Conservation (phyloP, 2,888 invertebrate species). For the Dastarcus helophoroides region DNA sequence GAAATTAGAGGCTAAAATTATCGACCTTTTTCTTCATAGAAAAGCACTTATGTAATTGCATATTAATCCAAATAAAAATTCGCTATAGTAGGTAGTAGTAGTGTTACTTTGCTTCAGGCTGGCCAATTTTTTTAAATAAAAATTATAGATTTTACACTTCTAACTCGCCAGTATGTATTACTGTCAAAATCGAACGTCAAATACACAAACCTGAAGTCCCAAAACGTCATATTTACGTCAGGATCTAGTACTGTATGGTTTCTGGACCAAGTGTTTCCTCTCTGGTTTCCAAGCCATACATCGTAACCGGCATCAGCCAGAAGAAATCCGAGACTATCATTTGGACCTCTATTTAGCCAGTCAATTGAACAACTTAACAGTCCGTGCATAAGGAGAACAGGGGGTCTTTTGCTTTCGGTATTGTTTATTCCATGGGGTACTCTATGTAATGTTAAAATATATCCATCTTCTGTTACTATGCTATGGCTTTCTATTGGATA, state of each 20-base stretch:
- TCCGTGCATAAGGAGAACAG: slow-evolving; percentile 16
- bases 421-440: slow-evolving; percentile 16
- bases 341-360: slow-evolving; percentile 17
- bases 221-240: too few species aligned
- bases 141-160: too few species aligned
- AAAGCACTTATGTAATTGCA: too few species aligned
- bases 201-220: slow-evolving; percentile 32
- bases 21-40: too few species aligned
- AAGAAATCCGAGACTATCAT: slow-evolving; percentile 16
- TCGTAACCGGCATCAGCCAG: slow-evolving; percentile 20
- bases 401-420: slow-evolving; percentile 8
- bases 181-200: too few species aligned
- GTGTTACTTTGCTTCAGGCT: too few species aligned
- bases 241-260: slow-evolving; percentile 31
- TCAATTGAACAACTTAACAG: slow-evolving; percentile 15
- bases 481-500: slow-evolving; percentile 15
- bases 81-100: too few species aligned
- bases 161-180: too few species aligned
- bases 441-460: slow-evolving; percentile 16
- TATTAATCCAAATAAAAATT: too few species aligned
- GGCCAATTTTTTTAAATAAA: slow-evolving; percentile 4
- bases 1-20: too few species aligned
- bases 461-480: slow-evolving; percentile 17
- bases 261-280: slow-evolving; percentile 44
- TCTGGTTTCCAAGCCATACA: slow-evolving; percentile 33